Percentiles rank a stretch among this genome's conserved stretches.
Conservation (phyloP, 2,888 invertebrate species). For the Melinaea menophilus region DNA sequence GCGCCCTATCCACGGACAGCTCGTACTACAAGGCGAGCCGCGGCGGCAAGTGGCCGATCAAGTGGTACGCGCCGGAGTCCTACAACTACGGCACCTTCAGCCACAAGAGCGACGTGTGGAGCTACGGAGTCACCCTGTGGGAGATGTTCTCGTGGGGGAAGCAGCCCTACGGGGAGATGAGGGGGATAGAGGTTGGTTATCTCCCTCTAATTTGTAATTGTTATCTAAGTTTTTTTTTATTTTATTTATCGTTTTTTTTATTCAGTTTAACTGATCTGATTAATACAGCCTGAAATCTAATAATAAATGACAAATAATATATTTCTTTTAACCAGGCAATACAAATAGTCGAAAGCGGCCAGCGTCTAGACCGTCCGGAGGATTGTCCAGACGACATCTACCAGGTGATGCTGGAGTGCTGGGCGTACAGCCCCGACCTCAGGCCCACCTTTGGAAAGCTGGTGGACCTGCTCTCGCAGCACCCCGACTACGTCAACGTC, state of each 20-base stretch:
- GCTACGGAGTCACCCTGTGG: conserved; percentile 96
- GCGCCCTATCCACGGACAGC: conserved; percentile 86
- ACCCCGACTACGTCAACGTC: conserved; percentile 88
- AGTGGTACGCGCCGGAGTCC: conserved; percentile 96
- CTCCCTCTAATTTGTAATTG: neutral
- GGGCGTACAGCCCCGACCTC: conserved; percentile 86
- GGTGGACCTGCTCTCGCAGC: conserved; percentile 84
- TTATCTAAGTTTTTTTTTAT: no score
- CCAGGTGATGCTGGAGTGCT: conserved; percentile 90
- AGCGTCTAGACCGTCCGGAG: conserved; percentile 85
- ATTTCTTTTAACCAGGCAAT: conserved; percentile 80
- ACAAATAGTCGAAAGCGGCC: conserved; percentile 87
- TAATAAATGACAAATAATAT: neutral
- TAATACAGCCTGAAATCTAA: no score
- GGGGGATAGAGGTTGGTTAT: conserved; percentile 86
- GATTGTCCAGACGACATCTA: conserved; percentile 89
- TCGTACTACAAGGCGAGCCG: conserved; percentile 92
- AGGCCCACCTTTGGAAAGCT: conserved; percentile 89
- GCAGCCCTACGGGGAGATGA: conserved; percentile 93
- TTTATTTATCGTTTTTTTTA: no score
- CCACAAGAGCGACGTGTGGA: conserved; percentile 97
- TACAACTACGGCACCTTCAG: conserved; percentile 96
- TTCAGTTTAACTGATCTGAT: no score
- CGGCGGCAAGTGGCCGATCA: conserved; percentile 91
- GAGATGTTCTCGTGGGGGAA: conserved; percentile 95